Evolutionary conservation across 2,888 invertebrate genomes (phyloP), one percentile per base, ranked within the genome.

Genomic region (Sinohyriopsis cumingii): DNA sequence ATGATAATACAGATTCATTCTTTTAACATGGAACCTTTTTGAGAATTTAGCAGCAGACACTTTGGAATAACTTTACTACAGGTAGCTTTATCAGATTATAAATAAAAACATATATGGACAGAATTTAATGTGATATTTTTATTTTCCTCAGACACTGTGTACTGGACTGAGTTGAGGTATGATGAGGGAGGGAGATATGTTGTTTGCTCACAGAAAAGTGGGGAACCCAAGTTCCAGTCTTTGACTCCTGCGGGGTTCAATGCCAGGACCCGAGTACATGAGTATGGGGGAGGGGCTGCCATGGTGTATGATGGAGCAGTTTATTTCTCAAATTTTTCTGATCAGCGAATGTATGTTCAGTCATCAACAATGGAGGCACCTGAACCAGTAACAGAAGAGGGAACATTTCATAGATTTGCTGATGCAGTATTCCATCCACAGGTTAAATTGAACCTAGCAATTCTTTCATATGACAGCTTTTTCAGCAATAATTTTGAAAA

Each of bases 241-340:
- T 86, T 86, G 86, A 88, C 88, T 24, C 88, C 88, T 1, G 60
- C 75, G 62, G 84, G 73, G 5, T 89, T 83, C 76, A 89, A 83
- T 76, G 87, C 86, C 12, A 75, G 87, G 20, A 87, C 88, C 6
- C 76, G 79, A 68, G 90, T 91, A 7, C 90, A 91, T 80, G 91
- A 91, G 71, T 91, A 91, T 81, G 91, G 91, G 25, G 91, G 91
- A 24, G 91, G 90, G 3, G 86, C 88, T 5, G 84, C 88, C 65
- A 82, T 85, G 69, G 87, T 89, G 4, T 74, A 84, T 73, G 79
- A 77, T 60, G 84, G 80, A 33, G 81, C 67, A 25, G 84, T 86
- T 55, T 90, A 86, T 79, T 89, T 89, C 73, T 82, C 84, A 18
- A 88, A 89, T 78, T 87, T 85, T 65, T 60, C 68, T 12, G 89